phyloP scores from a whole-genome alignment of 2,888 invertebrate species.

The Agelastica alni region DNA sequence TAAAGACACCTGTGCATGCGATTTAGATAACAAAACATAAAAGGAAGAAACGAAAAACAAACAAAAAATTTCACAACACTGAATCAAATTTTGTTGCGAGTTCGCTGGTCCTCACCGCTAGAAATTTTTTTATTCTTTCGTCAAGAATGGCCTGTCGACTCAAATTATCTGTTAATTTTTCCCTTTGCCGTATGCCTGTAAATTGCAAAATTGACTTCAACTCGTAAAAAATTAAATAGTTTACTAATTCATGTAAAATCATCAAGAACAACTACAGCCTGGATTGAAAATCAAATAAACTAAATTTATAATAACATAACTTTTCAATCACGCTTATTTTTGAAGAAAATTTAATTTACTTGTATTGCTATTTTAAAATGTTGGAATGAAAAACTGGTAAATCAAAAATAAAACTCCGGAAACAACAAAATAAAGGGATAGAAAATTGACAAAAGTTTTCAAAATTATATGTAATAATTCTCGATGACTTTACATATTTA shows the following conservation, averaged over 20 bases:
- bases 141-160: conserved; percentile 87
- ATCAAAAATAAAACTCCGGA: too few species aligned
- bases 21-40: conserved; percentile 33
- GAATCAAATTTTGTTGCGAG: conserved; percentile 12
- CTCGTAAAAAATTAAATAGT: conserved; percentile 8
- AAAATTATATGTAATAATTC: too few species aligned
- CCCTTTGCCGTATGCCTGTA: conserved; percentile 61
- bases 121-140: conserved; percentile 92
- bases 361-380: not conserved
- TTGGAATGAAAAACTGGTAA: not conserved
- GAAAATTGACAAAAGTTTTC: too few species aligned
- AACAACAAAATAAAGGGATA: too few species aligned
- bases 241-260: not conserved
- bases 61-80: conserved; percentile 27
- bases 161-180: conserved; percentile 73
- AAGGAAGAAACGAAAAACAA: conserved; percentile 21
- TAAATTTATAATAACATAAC: not conserved
- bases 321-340: not conserved
- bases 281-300: conserved; percentile 6
- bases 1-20: conserved; percentile 51
- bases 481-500: not conserved
- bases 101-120: conserved; percentile 73
- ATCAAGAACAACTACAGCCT: not conserved
- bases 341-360: not conserved
- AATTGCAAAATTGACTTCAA: conserved; percentile 38